Conservation (phyloP, 2,113 vertebrate genomes). For the Galeopterus variegatus region DNA sequence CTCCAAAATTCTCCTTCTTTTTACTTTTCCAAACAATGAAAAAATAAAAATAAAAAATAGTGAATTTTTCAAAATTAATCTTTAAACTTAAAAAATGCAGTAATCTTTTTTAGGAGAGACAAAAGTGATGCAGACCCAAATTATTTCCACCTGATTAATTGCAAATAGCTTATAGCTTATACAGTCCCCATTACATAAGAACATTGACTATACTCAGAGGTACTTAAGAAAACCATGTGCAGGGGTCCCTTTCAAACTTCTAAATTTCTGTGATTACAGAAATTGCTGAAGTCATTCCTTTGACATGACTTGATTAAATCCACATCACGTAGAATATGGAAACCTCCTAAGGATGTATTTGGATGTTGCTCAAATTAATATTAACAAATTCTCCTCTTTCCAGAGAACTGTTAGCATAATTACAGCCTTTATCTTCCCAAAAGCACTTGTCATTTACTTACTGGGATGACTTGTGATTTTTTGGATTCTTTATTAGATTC, state of each 20-base stretch:
- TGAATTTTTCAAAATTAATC: conserved; percentile 42
- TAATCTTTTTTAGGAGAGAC: conserved; percentile 54
- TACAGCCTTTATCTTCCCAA: conserved; percentile 39
- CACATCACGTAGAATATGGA: conserved; percentile 44
- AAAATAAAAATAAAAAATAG: conserved; percentile 28
- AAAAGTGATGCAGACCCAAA: neutral
- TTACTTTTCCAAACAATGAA: conserved; percentile 3
- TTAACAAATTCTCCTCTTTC: conserved; percentile 24
- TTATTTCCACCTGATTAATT: neutral
- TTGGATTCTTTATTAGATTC: conserved; percentile 58
- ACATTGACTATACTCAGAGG: neutral
- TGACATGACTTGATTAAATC: conserved; percentile 56
- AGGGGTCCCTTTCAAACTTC: conserved; percentile 18
- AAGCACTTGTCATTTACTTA: conserved; percentile 64
- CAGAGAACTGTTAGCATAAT: conserved; percentile 51
- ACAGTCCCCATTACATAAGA: neutral
- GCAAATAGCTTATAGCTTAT: neutral
- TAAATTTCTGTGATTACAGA: conserved; percentile 38
- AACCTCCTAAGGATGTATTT: conserved; percentile 30
- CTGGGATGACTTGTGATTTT: conserved; percentile 34
- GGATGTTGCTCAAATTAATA: conserved; percentile 35
- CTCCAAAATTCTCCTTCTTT: conserved; percentile 23
- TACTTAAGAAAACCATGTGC: neutral
- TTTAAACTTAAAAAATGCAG: conserved; percentile 2
- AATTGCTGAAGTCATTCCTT: conserved; percentile 21